Evolutionary conservation across 2,888 invertebrate species (phyloP), one percentile per base, ranked within the genome.

Genomic region (Zygogramma bicolorata): DNA sequence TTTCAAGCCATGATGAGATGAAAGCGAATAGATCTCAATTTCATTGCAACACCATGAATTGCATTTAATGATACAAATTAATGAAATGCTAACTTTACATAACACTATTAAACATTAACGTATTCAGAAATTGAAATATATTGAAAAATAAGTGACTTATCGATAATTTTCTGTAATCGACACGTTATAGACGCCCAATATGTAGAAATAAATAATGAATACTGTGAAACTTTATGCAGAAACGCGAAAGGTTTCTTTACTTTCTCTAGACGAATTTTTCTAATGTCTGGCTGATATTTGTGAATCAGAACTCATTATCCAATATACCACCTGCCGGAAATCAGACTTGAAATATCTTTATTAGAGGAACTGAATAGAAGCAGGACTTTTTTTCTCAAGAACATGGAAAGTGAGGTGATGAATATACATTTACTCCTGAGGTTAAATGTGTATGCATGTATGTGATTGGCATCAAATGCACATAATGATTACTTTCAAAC

Each of bases 151-250:
- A 8, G 25, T n/a, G 15, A 62, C 13, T 25, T 42, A 42, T 31
- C 10, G 18, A 46, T 63, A 63, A 63, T 46, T 46, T 63, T 46
- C 63, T 29, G 2, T 27, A 63, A 27, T 63, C 42, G 22, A 27
- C 13, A 25, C 25, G 7, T 0, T 8, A 0, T 27, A 29, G 13
- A 63, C 63, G 29, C 31, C 46, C 27, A 18, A 29, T 13, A 3
- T 53, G 53, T 53, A 53, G 53, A 53, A 53, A 53, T 53, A 53
- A 6, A 53, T 53, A 53, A 53, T 15, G 53, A 53, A 53, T 25
- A 0, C 27, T n/a, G 27, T 53, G 27, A 25, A 25, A 53, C 6
- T 18, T 46, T 63, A 29, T 29, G 46, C 63, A 46, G 6, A 63
- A 46, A 46, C 31, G 29, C 10, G 63, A 49, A 63, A 63, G 46